These are phyloP conservation scores for Apodemus agrarius DNA, from an alignment of 2,797 vertebrate species.

Conservation along the genomic window DNA sequence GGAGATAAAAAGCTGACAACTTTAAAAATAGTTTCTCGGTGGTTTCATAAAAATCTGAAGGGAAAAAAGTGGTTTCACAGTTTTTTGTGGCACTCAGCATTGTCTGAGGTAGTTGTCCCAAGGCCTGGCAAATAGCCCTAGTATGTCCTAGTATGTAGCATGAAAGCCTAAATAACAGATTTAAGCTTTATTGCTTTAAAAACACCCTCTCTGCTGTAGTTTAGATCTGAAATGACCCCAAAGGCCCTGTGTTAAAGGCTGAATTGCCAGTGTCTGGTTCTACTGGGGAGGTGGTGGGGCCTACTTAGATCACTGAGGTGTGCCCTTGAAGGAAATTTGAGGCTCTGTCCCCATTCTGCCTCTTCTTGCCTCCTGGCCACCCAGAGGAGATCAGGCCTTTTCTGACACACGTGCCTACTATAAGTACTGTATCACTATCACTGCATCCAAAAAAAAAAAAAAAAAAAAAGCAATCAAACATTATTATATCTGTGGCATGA, in stretches of 20 bases:
- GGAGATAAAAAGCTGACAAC: conserved; percentile 26
- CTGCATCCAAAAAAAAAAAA: background rate
- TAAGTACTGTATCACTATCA: background rate
- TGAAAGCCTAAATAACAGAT: background rate
- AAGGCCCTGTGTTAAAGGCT: background rate
- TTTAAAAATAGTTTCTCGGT: conserved; percentile 49
- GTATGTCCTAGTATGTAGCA: background rate
- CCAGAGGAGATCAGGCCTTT: background rate
- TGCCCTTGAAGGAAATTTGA: background rate
- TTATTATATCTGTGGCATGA: background rate
- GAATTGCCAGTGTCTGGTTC: background rate
- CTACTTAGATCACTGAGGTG: background rate
- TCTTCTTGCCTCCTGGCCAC: background rate
- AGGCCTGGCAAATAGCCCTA: background rate
- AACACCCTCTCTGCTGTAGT: background rate
- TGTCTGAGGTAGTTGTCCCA: background rate
- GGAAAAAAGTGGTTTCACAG: conserved; percentile 22
- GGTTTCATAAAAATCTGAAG: conserved; percentile 63
- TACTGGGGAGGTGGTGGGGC: background rate
- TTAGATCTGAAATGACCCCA: background rate
- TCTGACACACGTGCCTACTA: background rate
- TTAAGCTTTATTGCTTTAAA: conserved; percentile 6
- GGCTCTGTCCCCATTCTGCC: background rate
- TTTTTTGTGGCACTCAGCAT: conserved; percentile 34
- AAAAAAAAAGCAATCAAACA: background rate